Base-by-base conservation (phyloP, 2,113 vertebrate species). In the Anolis sagrei region DNA sequence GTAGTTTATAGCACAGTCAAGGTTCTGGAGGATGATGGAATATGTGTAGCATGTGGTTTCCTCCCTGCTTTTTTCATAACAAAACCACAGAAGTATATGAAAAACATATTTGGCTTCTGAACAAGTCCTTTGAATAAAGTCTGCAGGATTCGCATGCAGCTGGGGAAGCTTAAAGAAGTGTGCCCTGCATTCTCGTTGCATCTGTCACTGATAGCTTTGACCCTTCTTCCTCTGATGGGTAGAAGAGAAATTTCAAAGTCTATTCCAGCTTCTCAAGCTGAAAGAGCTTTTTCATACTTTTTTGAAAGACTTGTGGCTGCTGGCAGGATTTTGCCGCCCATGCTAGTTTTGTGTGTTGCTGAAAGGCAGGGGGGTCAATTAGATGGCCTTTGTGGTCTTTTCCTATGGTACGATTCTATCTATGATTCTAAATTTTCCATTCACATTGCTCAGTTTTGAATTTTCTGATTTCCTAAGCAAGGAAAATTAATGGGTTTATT, bases 141-240 rank as follows among this genome's bases (percentile, higher is more conserved):
- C 89, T 93, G 88, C 48, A 79, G 79, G 74, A 90, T 25, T 5
- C 5, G 10, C 32, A 85, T 86, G 88, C 84, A 90, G 89, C 72
- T 87, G 82, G 48, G 92, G 84, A 92, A 87, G 87, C 83, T 85
- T 91, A 84, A 87, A 90, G 36, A 85, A 88, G 80, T 89, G 79
- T 89, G 89, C 79, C 89, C 86, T 86, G 54, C 68, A 73, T 91
- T 92, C 84, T 70, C 68, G 14, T 89, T 87, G 83, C 89, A 73
- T 88, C 92, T 86, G 1, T 93, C 87, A 61, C 36, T 0, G 0
- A 32, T 81, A 51, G 69, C 84, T 85, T 78, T 92, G 87, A 88
- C 78, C 73, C 88, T 93, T 92, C 87, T 86, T 86, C 0, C 0
- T 73, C 74, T 89, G 83, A 88, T 81, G 87, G 86, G 86, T 86